Conservation (phyloP, 2,113 vertebrate genomes). For the Rattus rattus region DNA sequence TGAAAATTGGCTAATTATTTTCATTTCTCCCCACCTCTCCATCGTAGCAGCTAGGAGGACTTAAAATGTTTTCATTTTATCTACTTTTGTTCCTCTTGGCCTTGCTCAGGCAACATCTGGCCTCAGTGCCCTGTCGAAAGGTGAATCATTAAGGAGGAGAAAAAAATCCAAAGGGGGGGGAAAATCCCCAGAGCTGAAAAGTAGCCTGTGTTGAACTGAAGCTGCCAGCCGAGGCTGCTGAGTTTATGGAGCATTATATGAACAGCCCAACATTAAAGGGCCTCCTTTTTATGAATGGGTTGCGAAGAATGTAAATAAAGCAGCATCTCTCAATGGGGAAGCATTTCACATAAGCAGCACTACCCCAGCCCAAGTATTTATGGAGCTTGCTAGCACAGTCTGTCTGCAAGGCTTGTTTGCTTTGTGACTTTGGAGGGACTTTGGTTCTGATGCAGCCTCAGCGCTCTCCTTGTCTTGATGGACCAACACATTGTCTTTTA, state of each 20-base stretch:
- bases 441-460: not conserved
- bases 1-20: constrained; percentile 65
- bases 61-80: constrained; percentile 72
- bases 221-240: constrained; percentile 60
- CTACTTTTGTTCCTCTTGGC: constrained; percentile 67
- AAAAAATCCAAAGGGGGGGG: constrained; percentile 21
- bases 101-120: constrained; percentile 74
- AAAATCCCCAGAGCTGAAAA: constrained; percentile 60
- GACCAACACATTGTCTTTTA: constrained; percentile 8
- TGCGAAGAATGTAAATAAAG: constrained; percentile 82
- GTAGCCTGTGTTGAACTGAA: constrained; percentile 68
- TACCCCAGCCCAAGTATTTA: constrained; percentile 76
- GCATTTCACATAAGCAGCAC: constrained; percentile 78
- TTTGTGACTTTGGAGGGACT: constrained; percentile 67
- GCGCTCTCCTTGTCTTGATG: not conserved
- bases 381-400: constrained; percentile 78
- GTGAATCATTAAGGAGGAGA: constrained; percentile 74
- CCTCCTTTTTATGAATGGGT: constrained; percentile 82
- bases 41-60: constrained; percentile 27
- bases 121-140: constrained; percentile 70
- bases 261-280: constrained; percentile 78
- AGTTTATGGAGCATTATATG: constrained; percentile 81
- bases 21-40: constrained; percentile 53
- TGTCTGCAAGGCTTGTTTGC: constrained; percentile 66
- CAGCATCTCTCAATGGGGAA: constrained; percentile 82